phyloP scores from a whole-genome alignment of 2,888 invertebrate genomes.

The Thecophora atra region DNA sequence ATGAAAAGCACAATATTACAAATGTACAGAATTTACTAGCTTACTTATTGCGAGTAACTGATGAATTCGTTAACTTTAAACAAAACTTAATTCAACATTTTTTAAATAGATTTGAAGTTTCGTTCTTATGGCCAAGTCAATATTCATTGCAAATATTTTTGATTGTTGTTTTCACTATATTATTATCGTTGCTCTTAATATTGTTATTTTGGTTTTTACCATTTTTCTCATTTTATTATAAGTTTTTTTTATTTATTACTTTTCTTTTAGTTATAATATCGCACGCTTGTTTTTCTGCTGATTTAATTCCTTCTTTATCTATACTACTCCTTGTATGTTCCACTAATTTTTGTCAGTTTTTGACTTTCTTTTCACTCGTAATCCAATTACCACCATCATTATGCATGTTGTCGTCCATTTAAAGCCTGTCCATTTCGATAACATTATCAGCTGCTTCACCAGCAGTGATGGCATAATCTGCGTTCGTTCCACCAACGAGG shows the following conservation, averaged over 20 bases:
- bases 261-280: background rate
- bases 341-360: background rate
- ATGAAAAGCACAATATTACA: no score
- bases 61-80: background rate
- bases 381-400: background rate
- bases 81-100: background rate
- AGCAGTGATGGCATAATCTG: slow-evolving; percentile 37
- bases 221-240: background rate
- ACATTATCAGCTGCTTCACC: slow-evolving; percentile 40
- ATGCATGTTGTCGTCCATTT: background rate
- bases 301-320: background rate
- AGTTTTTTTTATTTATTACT: background rate
- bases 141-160: background rate
- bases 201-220: background rate
- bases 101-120: background rate
- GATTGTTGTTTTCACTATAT: background rate
- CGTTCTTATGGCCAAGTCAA: background rate
- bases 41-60: no score
- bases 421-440: slow-evolving; percentile 56
- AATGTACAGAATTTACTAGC: no score
- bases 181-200: background rate
- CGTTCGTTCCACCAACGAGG: slow-evolving; percentile 40
- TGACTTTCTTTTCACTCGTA: background rate
- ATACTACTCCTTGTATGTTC: background rate
- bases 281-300: no score